Evolutionary conservation across 2,888 invertebrate species (phyloP).

Genomic region (Endotricha flammealis): DNA sequence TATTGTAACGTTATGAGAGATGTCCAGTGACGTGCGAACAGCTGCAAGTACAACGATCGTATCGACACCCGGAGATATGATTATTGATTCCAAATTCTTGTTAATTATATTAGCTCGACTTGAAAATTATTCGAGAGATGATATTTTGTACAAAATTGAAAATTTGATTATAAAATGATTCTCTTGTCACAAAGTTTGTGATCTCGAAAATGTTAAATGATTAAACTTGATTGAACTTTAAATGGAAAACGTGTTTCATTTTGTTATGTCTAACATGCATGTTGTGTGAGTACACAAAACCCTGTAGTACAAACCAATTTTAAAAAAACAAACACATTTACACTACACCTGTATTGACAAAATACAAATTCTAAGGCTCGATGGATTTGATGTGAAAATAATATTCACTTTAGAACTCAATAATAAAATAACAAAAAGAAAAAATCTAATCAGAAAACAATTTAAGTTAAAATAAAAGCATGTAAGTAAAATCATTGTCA

Average conservation of each 20-base stretch:
- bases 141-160: conserved; percentile 77
- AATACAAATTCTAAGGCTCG: too few relatives aligned
- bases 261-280: too few relatives aligned
- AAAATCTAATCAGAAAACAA: too few relatives aligned
- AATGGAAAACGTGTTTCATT: conserved; percentile 37
- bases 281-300: background rate
- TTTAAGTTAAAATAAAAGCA: too few relatives aligned
- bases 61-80: conserved; percentile 44
- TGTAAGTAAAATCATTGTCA: too few relatives aligned
- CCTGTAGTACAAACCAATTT: too few relatives aligned
- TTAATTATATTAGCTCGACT: conserved; percentile 49
- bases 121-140: conserved; percentile 56
- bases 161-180: conserved; percentile 59
- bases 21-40: conserved; percentile 42
- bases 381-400: too few relatives aligned
- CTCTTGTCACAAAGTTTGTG: conserved; percentile 65
- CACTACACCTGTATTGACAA: too few relatives aligned
- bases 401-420: too few relatives aligned
- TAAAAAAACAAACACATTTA: too few relatives aligned
- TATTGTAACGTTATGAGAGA: conserved; percentile 67
- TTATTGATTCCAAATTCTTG: conserved; percentile 57
- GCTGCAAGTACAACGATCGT: conserved; percentile 51
- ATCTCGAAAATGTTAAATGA: conserved; percentile 72
- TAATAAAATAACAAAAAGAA: too few relatives aligned
- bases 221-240: conserved; percentile 70